Conservation (phyloP, 2,797 vertebrate genomes). For the Sebastes steindachneri region DNA sequence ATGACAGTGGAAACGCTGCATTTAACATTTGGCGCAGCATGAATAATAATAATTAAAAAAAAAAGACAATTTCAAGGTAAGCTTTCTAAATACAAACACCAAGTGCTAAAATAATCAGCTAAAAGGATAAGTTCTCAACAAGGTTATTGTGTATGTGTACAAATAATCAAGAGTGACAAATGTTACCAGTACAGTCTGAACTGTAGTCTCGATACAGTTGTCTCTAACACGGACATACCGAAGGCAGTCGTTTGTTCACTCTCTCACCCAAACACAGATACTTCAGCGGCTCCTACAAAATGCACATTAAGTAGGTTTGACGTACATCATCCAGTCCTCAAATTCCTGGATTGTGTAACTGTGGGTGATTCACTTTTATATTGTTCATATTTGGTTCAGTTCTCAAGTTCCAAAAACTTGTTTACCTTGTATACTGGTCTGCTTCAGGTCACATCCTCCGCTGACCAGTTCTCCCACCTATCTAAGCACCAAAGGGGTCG, state of each 20-base stretch:
- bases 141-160: conserved; percentile 71
- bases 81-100: conserved; percentile 77
- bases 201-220: conserved; percentile 61
- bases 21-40: conserved; percentile 53
- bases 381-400: conserved; percentile 80
- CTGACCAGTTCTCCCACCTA: conserved; percentile 48
- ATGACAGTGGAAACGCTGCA: conserved; percentile 47
- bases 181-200: conserved; percentile 48
- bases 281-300: conserved; percentile 58
- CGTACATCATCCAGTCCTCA: conserved; percentile 46
- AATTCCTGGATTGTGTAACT: conserved; percentile 51
- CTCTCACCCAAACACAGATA: conserved; percentile 30
- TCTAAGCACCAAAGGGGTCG: conserved; percentile 76
- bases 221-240: conserved; percentile 34
- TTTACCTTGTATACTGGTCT: conserved; percentile 64
- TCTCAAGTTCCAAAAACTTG: conserved; percentile 67
- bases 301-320: conserved; percentile 49
- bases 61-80: conserved; percentile 55
- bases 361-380: conserved; percentile 51
- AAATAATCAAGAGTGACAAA: conserved; percentile 64
- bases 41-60: not conserved
- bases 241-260: conserved; percentile 51
- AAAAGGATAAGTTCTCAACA: conserved; percentile 69
- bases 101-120: conserved; percentile 81
- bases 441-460: conserved; percentile 44